Percentiles rank a stretch among this genome's conserved stretches.
Evolutionary conservation across 2,797 vertebrate genomes (phyloP).

Genomic region (Acipenser ruthenus): DNA sequence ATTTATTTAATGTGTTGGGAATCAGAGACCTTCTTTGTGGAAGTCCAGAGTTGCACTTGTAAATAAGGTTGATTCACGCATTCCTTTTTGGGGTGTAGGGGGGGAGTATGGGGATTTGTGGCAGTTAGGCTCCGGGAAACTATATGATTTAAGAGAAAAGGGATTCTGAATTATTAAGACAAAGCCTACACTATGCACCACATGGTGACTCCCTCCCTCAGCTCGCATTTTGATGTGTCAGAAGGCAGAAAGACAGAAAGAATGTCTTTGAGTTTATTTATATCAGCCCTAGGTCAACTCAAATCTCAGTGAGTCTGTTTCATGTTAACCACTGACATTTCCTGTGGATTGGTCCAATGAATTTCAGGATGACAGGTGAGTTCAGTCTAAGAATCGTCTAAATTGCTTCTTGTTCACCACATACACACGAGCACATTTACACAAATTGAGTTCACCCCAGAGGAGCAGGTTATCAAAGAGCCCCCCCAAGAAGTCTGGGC

Average conservation of each 20-base stretch:
- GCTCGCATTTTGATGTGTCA: slow-evolving; percentile 31
- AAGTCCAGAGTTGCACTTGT: too few species aligned
- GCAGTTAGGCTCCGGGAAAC: too few species aligned
- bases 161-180: neutral
- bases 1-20: too few species aligned
- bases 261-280: slow-evolving; percentile 39
- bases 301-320: slow-evolving; percentile 58
- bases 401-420: slow-evolving; percentile 31
- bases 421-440: slow-evolving; percentile 27
- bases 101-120: too few species aligned
- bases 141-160: too few species aligned
- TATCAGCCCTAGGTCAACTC: slow-evolving; percentile 56
- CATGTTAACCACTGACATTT: slow-evolving; percentile 40
- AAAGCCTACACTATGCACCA: slow-evolving; percentile 16
- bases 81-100: too few species aligned
- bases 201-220: slow-evolving; percentile 23
- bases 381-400: slow-evolving; percentile 36
- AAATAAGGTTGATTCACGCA: too few species aligned
- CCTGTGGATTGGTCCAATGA: neutral
- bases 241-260: slow-evolving; percentile 39
- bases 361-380: slow-evolving; percentile 58
- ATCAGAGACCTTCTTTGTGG: too few species aligned
- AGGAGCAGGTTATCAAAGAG: slow-evolving; percentile 9
- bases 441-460: slow-evolving; percentile 12
- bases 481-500: neutral